Base-by-base conservation (phyloP, 2,888 invertebrate genomes). In the Dynastes hyllus region DNA sequence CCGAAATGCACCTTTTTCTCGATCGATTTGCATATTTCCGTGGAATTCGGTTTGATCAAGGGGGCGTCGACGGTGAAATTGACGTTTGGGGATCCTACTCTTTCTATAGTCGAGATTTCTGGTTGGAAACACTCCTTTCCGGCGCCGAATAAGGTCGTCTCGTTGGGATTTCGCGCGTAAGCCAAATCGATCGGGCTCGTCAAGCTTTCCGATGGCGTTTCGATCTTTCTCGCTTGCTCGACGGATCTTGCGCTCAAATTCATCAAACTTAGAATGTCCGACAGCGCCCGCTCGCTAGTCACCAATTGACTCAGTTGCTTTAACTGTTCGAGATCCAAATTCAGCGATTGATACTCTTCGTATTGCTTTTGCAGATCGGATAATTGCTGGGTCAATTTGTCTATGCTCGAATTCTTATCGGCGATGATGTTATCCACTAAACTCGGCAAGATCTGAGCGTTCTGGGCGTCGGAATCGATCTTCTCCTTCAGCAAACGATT, bases 261-360 rank as follows among this genome's bases (percentile, higher is more conserved):
- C 0, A 94, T 92, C 86, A 95, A 93, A 0, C 94, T 94, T 0
- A 94, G 90, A 79, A 95, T 93, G 83, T 94, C 94, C 85, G 94
- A 94, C 4, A 94, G 89, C 0, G 94, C 94, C 58, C 94, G 91
- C 0, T 93, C 94, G 69, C 94, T 93, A 77, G 91, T 90, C 87
- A 93, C 94, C 0, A 89, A 86, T 65, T 85, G 80, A 6, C 89
- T 89, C 8, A 91, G 85, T 6, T 88, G 87, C 75, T 89, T 90
- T 75, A 92, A 86, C 81, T 92, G 90, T 5, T 90, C 90, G 67
- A 92, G 92, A 75, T 92, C 92, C 69, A 92, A 88, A 88, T 92
- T 92, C 71, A 93, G 87, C 40, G 92, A 92, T 86, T 91, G 86
- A 80, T 90, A 91, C 0, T 88, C 85, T 77, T 92, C 90, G 5